Evolutionary conservation across 1,140 invertebrate genomes (phyloP).

Genomic region (Drosophila oshimai): DNA sequence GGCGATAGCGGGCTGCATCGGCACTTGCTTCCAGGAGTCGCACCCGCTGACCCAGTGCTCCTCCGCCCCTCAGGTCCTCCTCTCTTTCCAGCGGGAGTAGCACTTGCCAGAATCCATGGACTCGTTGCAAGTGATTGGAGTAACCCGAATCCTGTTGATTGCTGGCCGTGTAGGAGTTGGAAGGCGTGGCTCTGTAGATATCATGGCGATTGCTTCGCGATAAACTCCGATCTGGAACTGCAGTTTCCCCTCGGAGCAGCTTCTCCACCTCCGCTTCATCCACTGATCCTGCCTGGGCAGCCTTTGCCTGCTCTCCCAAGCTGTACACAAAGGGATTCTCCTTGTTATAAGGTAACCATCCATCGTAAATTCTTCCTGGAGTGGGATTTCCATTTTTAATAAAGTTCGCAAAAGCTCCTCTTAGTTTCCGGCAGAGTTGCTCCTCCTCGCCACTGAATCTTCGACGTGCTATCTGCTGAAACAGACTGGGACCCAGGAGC

Average conservation of each 20-base stretch:
- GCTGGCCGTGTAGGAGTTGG: conserved; percentile 37
- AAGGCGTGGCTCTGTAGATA: conserved; percentile 11
- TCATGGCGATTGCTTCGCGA: conserved; percentile 62
- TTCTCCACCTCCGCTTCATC: conserved; percentile 54
- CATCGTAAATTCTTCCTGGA: conserved; percentile 84
- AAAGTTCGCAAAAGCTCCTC: conserved; percentile 85
- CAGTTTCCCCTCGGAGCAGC: conserved; percentile 32
- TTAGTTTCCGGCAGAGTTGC: conserved; percentile 84
- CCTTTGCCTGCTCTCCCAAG: conserved; percentile 70
- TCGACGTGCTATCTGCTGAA: conserved; percentile 85
- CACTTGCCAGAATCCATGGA: conserved; percentile 77
- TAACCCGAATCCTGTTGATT: conserved; percentile 67
- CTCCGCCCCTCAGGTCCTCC: conserved; percentile 5
- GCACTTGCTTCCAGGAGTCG: conserved; percentile 62
- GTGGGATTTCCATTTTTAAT: conserved; percentile 85
- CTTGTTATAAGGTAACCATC: conserved; percentile 85
- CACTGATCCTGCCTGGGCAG: background rate
- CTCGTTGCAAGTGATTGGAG: conserved; percentile 56
- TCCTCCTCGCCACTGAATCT: conserved; percentile 85
- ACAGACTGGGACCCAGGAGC: conserved; percentile 86
- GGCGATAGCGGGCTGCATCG: conserved; percentile 74
- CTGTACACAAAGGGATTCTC: conserved; percentile 83
- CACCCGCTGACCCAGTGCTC: conserved; percentile 49
- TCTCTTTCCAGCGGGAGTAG: conserved; percentile 53
- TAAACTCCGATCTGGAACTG: conserved; percentile 40